Base-by-base conservation (phyloP, 2,888 invertebrate species). In the Homarus gammarus region DNA sequence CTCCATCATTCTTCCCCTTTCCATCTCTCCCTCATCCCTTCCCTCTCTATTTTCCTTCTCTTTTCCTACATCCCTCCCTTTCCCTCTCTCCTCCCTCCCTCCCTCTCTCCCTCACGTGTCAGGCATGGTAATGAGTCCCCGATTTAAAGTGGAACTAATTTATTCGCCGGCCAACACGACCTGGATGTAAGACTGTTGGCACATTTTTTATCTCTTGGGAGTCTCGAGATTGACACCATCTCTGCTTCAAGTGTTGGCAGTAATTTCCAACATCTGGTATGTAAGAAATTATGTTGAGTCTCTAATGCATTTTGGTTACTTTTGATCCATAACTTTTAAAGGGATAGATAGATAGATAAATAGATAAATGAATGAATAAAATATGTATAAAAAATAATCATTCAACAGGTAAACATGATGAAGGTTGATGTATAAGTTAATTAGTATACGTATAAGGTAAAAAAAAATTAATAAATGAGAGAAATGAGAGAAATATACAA, bases 121-220 rank as follows among this genome's bases (percentile, higher is more conserved):
- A 73, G 84, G 84, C 73, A 84, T 84, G 84, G 56, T 84, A 84
- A 84, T 84, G 73, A 84, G 75, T 84, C 84, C 75, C 84, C 84
- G 75, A 84, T 73, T 84, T 84, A 84, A 73, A 51, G 70, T 40
- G 73, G 73, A 84, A 84, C 56, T 84, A 84, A 84, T 84, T 73
- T 84, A 84, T 84, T 51, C 70, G 49, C 75, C 84, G 10, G 36
- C 51, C 84, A 38, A n/a, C 73, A 6, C 83, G 36, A 73, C 83
- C 68, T 36, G 83, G 49, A 33, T n/a, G n/a, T 27, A n/a, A 33
- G 15, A 33, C 12, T 38, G 38, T 33, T 0, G 33, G 33, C 33
- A 64, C 64, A 27, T 3, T 64, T 64, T 64, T 64, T 44, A 40
- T 49, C 49, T 49, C 75, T 27, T 49, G 22, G 18, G 75, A 75